Percentiles rank a stretch among this genome's conserved stretches.
These are phyloP conservation scores for Sceloporus undulatus DNA, from an alignment of 2,113 vertebrate species.

Conservation along the genomic window DNA sequence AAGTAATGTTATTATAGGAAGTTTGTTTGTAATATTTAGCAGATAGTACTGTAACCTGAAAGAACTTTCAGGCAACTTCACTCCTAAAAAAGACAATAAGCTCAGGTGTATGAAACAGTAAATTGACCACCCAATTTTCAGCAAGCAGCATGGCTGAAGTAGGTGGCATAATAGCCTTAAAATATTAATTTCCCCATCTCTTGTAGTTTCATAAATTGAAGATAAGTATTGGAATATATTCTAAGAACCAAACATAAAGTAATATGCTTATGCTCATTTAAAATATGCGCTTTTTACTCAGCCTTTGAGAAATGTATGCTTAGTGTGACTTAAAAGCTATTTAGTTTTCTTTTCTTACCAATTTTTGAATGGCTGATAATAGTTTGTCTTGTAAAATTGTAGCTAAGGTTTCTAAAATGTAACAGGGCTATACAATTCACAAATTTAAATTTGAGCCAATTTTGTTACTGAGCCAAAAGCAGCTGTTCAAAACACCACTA, in stretches of 20 bases:
- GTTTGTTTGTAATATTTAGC: conserved; percentile 45
- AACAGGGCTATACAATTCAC: conserved; percentile 44
- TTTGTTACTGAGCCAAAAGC: conserved; percentile 53
- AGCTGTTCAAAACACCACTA: conserved; percentile 52
- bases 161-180: conserved; percentile 61
- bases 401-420: conserved; percentile 42
- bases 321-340: not conserved
- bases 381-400: conserved; percentile 57
- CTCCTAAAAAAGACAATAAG: conserved; percentile 66
- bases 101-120: conserved; percentile 69
- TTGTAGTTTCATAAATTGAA: conserved; percentile 23
- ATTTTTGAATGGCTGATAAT: conserved; percentile 53
- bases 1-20: conserved; percentile 45
- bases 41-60: conserved; percentile 62
- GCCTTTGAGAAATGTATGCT: conserved; percentile 8
- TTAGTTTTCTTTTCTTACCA: conserved; percentile 39
- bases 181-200: conserved; percentile 51
- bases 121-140: conserved; percentile 59
- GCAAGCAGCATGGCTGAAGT: conserved; percentile 40
- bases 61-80: conserved; percentile 51
- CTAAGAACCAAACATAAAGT: conserved; percentile 7
- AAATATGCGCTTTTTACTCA: conserved; percentile 34
- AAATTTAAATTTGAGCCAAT: conserved; percentile 49
- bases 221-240: conserved; percentile 10
- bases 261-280: conserved; percentile 12